phyloP scores from a whole-genome alignment of 2,797 vertebrate genomes.

The Melanotaenia parkinsoni region DNA sequence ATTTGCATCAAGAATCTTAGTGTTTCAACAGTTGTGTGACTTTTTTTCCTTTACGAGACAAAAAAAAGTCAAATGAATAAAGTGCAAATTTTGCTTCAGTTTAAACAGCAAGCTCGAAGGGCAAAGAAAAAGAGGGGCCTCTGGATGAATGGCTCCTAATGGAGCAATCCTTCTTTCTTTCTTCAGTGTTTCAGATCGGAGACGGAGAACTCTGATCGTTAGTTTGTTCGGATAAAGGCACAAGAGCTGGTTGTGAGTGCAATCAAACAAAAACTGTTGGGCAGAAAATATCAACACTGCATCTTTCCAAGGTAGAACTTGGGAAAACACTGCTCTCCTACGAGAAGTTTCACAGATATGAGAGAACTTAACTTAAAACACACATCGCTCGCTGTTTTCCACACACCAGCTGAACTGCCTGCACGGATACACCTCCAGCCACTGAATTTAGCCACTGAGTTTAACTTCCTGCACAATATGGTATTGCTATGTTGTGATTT shows the following conservation, averaged over 20 bases:
- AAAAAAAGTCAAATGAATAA: conserved; percentile 74
- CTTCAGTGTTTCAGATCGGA: conserved; percentile 41
- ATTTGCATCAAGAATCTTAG: conserved; percentile 73
- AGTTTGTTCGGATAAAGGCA: conserved; percentile 84
- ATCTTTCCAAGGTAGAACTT: conserved; percentile 52
- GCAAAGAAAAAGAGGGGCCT: conserved; percentile 57
- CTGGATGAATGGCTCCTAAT: conserved; percentile 41
- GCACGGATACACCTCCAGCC: conserved; percentile 38
- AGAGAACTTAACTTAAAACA: conserved; percentile 44
- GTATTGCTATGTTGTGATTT: conserved; percentile 76
- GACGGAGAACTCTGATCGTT: conserved; percentile 31
- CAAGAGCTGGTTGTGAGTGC: conserved; percentile 74
- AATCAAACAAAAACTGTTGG: conserved; percentile 56
- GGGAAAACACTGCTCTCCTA: conserved; percentile 56
- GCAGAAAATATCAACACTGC: conserved; percentile 73
- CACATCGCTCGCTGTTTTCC: conserved; percentile 35
- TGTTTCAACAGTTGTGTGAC: conserved; percentile 71
- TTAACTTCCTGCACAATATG: conserved; percentile 66
- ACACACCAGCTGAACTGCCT: conserved; percentile 28
- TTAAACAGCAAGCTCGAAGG: conserved; percentile 65
- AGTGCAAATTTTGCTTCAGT: conserved; percentile 80
- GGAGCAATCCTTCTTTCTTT: conserved; percentile 29
- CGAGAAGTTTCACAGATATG: conserved; percentile 66
- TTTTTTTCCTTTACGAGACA: conserved; percentile 64
- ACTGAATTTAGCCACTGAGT: conserved; percentile 56